Conservation (phyloP, 2,888 invertebrate genomes). For the Xylota sylvarum region DNA sequence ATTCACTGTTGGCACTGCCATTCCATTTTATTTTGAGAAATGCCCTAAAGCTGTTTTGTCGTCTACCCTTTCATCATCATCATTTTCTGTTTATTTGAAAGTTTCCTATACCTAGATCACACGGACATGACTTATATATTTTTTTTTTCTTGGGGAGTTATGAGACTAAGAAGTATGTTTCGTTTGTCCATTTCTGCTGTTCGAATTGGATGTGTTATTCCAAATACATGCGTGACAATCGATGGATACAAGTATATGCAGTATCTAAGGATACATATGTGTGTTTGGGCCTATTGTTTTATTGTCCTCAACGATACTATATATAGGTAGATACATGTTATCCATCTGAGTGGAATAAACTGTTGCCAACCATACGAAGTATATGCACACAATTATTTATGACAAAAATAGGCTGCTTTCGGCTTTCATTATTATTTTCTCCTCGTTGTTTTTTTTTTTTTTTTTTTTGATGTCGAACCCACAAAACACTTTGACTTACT, state of each 20-base stretch:
- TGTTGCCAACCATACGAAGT: constrained; percentile 16
- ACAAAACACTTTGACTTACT: constrained; percentile 45
- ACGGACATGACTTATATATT: too few species aligned
- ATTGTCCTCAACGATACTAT: constrained; percentile 6
- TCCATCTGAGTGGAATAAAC: constrained; percentile 35
- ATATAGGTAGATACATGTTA: constrained; percentile 10
- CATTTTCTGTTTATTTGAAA: constrained; percentile 1
- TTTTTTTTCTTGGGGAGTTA: constrained; percentile 18
- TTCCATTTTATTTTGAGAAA: constrained; percentile 26
- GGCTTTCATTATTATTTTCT: constrained; percentile 37
- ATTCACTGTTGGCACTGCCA: constrained; percentile 14
- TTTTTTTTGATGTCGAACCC: not conserved
- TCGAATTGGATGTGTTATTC: constrained; percentile 40
- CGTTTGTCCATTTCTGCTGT: constrained; percentile 44
- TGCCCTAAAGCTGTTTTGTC: constrained; percentile 14
- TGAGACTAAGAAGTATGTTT: not conserved
- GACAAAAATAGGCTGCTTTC: constrained; percentile 64
- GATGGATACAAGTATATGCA: not conserved
- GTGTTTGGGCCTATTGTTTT: constrained; percentile 14
- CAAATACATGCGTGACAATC: constrained; percentile 27
- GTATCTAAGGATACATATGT: not conserved
- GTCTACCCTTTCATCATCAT: constrained; percentile 30
- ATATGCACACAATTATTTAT: constrained; percentile 54
- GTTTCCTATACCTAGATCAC: not conserved
- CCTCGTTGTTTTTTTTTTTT: not conserved